Conservation (phyloP, 2,888 invertebrate genomes). For the Chrysolina americana region DNA sequence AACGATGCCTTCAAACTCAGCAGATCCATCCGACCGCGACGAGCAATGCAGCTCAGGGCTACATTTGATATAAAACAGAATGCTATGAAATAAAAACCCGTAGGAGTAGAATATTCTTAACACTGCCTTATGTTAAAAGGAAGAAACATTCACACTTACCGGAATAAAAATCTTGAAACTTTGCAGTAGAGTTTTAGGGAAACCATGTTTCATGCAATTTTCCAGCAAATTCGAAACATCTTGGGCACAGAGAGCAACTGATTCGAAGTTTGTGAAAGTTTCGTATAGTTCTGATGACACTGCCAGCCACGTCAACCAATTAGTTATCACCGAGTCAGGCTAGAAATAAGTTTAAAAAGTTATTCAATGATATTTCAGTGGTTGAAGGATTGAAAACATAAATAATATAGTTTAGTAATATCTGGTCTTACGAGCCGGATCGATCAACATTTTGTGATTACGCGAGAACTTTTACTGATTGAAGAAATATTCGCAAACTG, state of each 20-base stretch:
- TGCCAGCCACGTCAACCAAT: constrained; percentile 76
- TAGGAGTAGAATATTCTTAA: too few species aligned
- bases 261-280: constrained; percentile 54
- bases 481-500: background rate
- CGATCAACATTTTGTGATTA: background rate
- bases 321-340: constrained; percentile 76
- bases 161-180: constrained; percentile 82
- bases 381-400: too few species aligned
- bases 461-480: background rate
- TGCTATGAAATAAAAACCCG: too few species aligned
- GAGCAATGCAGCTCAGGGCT: too few species aligned
- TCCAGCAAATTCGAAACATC: constrained; percentile 69
- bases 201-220: constrained; percentile 73
- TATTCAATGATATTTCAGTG: constrained; percentile 4
- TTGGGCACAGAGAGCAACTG: constrained; percentile 51
- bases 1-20: too few species aligned
- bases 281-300: constrained; percentile 58
- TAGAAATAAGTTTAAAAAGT: constrained; percentile 59
- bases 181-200: constrained; percentile 75
- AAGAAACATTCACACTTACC: constrained; percentile 65
- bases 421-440: too few species aligned
- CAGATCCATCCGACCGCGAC: too few species aligned
- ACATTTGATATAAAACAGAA: too few species aligned
- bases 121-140: too few species aligned
- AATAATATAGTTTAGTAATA: too few species aligned